phyloP scores from a whole-genome alignment of 2,113 vertebrate genomes.

The Acanthisitta chloris region DNA sequence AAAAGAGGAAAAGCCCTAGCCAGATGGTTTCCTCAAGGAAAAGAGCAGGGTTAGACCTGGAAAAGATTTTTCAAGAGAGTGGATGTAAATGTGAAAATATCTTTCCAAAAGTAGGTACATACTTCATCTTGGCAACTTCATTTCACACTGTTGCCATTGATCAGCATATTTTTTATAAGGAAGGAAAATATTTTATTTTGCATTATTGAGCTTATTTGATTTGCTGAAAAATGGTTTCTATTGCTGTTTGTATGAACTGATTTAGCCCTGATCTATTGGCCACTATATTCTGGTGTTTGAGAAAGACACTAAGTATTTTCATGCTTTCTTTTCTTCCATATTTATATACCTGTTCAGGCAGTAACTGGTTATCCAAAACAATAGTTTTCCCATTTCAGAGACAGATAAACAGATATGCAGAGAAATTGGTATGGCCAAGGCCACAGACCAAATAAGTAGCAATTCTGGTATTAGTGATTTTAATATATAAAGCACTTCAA shows the following conservation, averaged over 20 bases:
- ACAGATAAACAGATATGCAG: background rate
- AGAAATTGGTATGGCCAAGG: background rate
- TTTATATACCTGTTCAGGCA: background rate
- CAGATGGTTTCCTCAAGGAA: background rate
- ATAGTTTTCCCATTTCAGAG: background rate
- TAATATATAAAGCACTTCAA: background rate
- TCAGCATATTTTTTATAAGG: background rate
- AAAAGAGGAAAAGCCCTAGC: background rate
- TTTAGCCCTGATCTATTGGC: background rate
- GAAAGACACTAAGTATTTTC: background rate
- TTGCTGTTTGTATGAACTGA: background rate
- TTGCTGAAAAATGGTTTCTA: background rate
- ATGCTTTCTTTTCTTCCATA: background rate
- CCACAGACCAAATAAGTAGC: fast-evolving
- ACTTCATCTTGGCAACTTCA: background rate
- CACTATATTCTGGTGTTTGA: background rate
- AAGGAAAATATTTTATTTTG: background rate
- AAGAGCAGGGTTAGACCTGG: background rate
- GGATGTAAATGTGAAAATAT: background rate
- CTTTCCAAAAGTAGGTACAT: background rate
- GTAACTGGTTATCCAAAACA: background rate
- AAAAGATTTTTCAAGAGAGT: background rate
- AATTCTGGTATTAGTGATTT: background rate
- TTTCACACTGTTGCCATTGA: background rate
- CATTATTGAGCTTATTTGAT: background rate